These are phyloP conservation scores for Zaprionus taronus DNA, from an alignment of 1,140 invertebrate genomes.

Conservation along the genomic window DNA sequence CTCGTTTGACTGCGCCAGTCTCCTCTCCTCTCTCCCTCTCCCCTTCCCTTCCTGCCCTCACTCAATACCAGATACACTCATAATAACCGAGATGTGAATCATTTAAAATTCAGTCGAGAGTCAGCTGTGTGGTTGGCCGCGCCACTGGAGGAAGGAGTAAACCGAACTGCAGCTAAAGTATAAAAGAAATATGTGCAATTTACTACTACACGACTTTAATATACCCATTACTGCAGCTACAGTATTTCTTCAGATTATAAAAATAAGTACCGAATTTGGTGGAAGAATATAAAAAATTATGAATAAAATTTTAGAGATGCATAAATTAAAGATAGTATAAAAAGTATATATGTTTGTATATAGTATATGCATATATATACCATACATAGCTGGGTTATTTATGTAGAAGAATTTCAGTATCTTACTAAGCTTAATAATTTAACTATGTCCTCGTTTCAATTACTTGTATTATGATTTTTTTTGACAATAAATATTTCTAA, in stretches of 20 bases:
- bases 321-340: background rate
- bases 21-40: too few relatives aligned
- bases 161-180: conserved; percentile 11
- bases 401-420: too few relatives aligned
- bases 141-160: background rate
- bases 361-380: background rate
- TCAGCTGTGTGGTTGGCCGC: conserved; percentile 1
- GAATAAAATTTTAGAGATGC: background rate
- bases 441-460: too few relatives aligned
- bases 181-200: background rate
- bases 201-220: background rate
- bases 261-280: background rate
- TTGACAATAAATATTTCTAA: too few relatives aligned
- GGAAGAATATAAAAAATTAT: background rate
- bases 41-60: background rate
- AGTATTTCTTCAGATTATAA: background rate
- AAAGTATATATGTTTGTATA: too few relatives aligned
- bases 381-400: too few relatives aligned
- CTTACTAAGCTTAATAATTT: too few relatives aligned
- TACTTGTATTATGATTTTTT: too few relatives aligned
- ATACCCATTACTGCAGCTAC: background rate
- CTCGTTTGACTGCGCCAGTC: conserved; percentile 11
- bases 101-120: conserved; percentile 24
- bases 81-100: conserved; percentile 10
- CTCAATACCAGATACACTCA: conserved; percentile 30